phyloP scores from a whole-genome alignment of 2,113 vertebrate genomes.

The Gymnobelideus leadbeateri region DNA sequence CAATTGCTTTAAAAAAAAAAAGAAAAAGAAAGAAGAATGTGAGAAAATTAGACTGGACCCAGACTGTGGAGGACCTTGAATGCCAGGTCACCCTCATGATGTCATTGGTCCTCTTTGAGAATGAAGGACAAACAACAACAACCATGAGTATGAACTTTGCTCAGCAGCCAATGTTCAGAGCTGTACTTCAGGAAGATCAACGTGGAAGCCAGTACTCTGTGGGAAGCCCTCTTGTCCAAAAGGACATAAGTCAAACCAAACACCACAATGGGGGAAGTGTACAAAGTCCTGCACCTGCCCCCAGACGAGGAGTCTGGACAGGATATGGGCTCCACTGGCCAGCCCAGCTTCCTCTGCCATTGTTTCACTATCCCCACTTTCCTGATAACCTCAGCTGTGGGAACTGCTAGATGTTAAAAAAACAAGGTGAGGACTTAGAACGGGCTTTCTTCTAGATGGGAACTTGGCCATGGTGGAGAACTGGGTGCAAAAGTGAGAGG shows the following conservation, averaged over 20 bases:
- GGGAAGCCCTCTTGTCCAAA: constrained; percentile 42
- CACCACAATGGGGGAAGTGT: background rate
- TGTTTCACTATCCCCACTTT: constrained; percentile 27
- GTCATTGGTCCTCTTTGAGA: background rate
- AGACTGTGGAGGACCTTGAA: background rate
- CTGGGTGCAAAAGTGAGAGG: background rate
- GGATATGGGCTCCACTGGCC: constrained; percentile 46
- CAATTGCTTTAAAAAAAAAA: too few relatives aligned
- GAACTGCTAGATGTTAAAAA: background rate
- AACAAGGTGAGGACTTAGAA: background rate
- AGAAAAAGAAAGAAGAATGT: too few relatives aligned
- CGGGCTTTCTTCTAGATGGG: background rate
- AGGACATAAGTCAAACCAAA: constrained; percentile 18
- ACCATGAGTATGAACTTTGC: background rate
- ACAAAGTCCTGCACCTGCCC: constrained; percentile 42
- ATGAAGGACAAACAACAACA: background rate
- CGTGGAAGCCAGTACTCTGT: background rate
- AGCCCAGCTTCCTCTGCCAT: constrained; percentile 48
- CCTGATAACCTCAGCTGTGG: constrained; percentile 20
- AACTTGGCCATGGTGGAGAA: background rate
- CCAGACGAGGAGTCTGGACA: background rate
- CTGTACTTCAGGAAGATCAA: background rate
- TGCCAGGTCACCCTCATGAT: background rate
- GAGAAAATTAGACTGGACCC: background rate
- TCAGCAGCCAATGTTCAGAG: background rate